Percentiles rank a stretch among this genome's conserved stretches.
phyloP scores from a whole-genome alignment of 1,140 invertebrate species.

The Proctacanthus coquilletti region DNA sequence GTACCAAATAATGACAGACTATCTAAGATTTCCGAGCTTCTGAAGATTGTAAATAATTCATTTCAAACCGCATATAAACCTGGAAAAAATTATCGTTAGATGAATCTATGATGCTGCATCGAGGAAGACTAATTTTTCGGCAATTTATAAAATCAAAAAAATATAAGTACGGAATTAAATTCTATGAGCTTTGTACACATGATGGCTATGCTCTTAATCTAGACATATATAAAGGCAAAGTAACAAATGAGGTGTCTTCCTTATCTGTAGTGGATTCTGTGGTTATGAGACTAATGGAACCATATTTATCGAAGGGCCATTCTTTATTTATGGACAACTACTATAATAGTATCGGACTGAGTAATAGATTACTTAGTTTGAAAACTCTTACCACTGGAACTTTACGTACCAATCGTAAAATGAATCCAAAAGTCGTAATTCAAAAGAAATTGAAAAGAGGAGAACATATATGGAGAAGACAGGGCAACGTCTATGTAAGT shows the following conservation, averaged over 20 bases:
- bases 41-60: constrained; percentile 1
- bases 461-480: constrained; percentile 11
- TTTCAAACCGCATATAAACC: constrained; percentile 5
- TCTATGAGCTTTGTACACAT: constrained; percentile 13
- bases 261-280: constrained; percentile 5
- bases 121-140: constrained; percentile 14
- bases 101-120: constrained; percentile 19
- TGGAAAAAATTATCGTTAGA: constrained; percentile 10
- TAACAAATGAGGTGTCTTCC: constrained; percentile 2
- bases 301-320: constrained; percentile 17
- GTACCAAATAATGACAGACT: constrained; percentile 10
- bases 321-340: constrained; percentile 20
- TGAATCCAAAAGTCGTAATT: constrained; percentile 11
- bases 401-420: constrained; percentile 15
- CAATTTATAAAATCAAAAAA: constrained; percentile 16
- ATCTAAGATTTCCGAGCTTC: constrained; percentile 3
- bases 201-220: constrained; percentile 21
- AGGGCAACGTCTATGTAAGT: constrained; percentile 13
- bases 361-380: constrained; percentile 11
- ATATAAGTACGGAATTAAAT: constrained; percentile 20
- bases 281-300: constrained; percentile 13
- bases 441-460: constrained; percentile 13
- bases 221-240: constrained; percentile 15
- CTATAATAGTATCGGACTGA: constrained; percentile 14
- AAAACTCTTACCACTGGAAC: constrained; percentile 15